Conservation (phyloP, 2,113 vertebrate genomes). For the Mungos mungo region DNA sequence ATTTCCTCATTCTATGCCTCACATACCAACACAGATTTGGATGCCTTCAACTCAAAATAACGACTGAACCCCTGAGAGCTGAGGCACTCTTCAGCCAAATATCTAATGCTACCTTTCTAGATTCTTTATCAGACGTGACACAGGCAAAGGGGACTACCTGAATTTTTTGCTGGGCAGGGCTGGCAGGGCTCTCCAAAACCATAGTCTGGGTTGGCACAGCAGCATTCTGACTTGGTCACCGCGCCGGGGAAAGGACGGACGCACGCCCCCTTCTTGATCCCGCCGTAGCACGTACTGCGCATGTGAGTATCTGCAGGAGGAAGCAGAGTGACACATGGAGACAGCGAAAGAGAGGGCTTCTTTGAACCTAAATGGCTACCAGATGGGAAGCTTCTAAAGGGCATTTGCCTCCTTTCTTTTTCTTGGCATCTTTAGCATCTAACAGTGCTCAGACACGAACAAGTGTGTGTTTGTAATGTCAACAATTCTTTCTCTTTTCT, state of each 20-base stretch:
- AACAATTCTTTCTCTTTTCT: not conserved
- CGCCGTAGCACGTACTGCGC: constrained; percentile 97
- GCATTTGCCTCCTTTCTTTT: not conserved
- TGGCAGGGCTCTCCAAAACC: constrained; percentile 98
- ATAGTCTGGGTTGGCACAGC: constrained; percentile 95
- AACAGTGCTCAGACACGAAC: not conserved
- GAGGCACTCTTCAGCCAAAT: not conserved
- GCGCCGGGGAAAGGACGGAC: constrained; percentile 95
- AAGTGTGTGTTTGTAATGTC: not conserved
- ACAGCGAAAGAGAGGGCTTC: not conserved
- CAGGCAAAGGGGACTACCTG: constrained; percentile 84
- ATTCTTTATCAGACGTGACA: rapidly evolving
- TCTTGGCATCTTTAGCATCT: not conserved
- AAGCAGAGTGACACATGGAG: not conserved
- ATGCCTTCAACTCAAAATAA: not conserved
- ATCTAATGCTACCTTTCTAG: not conserved
- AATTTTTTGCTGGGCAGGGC: constrained; percentile 95
- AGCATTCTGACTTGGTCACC: constrained; percentile 98
- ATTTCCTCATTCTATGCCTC: not conserved
- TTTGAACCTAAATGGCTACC: not conserved
- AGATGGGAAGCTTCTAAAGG: not conserved
- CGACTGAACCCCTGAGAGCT: not conserved
- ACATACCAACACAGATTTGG: not conserved
- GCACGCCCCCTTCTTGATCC: constrained; percentile 96
- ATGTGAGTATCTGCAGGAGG: constrained; percentile 92